Evolutionary conservation across 2,888 invertebrate species (phyloP), one percentile per base, ranked within the genome.

Genomic region (Buathra laborator): DNA sequence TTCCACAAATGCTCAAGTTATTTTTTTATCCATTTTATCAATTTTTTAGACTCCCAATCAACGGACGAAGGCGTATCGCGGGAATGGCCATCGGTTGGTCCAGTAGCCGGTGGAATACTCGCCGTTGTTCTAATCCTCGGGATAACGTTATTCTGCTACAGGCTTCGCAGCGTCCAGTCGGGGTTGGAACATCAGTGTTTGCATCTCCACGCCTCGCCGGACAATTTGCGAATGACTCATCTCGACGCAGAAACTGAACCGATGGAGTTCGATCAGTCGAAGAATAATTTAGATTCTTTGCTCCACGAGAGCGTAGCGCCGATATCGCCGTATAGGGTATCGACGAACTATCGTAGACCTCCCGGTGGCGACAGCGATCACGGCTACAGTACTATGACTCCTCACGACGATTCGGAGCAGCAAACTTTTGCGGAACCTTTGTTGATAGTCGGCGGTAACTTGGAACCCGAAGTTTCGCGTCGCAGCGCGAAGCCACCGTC

Each of bases 331-430:
- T 98, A 98, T 93, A 96, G 97, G 85, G 97, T 98, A 85, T 96
- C 97, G 64, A 97, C 97, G 0, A 96, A 96, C 77, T 98, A 98
- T 92, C 95, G 97, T 44, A 96, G 97, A 3, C 96, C 96, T 66
- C 96, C 96, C 0, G 96, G 97, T 0, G 97, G 96, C 64, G 97
- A 97, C 89, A 98, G 98, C n/a, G 99, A 99, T 94, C 98, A 98
- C 92, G 99, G 99, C 1, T 99, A 99, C 94, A 98, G 98, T 3
- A 98, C 98, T 0, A 98, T 98, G 98, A 98, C 98, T 0, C 98
- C 97, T 1, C 98, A 98, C 89, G 98, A 98, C 91, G 98, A 98
- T 92, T 97, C 97, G 0, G 98, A 98, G 92, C 97, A 97, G 88
- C 96, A 97, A 87, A 97, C 97, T 9, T 96, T 97, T 88, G 97